Percentiles rank a stretch among this genome's conserved stretches.
Evolutionary conservation across 1,140 invertebrate species (phyloP).

Genomic region (Lordiphosa clarofinis): DNA sequence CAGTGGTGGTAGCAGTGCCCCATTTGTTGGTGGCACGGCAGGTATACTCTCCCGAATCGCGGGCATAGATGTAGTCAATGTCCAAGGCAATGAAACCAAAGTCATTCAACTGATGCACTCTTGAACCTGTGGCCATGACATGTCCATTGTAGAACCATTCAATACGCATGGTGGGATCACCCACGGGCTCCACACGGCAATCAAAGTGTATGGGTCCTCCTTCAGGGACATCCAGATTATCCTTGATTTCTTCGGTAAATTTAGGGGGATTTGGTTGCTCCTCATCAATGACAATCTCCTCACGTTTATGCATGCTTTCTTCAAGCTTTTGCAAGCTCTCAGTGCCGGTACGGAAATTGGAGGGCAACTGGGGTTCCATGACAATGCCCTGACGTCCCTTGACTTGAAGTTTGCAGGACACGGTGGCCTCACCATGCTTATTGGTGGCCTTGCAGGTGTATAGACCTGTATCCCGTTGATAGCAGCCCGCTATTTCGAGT

Average conservation of each 20-base stretch:
- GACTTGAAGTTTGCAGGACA: conserved; percentile 91
- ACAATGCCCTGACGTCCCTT: conserved; percentile 92
- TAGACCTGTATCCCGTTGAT: conserved; percentile 91
- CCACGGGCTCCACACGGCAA: conserved; percentile 92
- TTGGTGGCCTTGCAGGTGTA: conserved; percentile 96
- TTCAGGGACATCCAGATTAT: conserved; percentile 91
- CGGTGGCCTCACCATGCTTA: conserved; percentile 92
- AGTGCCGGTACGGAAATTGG: conserved; percentile 91
- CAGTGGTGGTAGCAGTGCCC: conserved; percentile 90
- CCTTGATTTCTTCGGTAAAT: conserved; percentile 92
- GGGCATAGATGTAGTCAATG: conserved; percentile 90
- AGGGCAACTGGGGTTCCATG: conserved; percentile 93
- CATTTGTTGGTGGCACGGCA: conserved; percentile 92
- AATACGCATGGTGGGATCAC: conserved; percentile 92
- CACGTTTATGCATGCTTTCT: conserved; percentile 91
- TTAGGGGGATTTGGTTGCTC: conserved; percentile 91
- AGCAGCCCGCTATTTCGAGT: conserved; percentile 92
- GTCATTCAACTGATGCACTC: conserved; percentile 94
- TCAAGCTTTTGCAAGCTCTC: conserved; percentile 94
- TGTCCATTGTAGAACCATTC: conserved; percentile 97
- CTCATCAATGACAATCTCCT: conserved; percentile 90
- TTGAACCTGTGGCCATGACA: conserved; percentile 92
- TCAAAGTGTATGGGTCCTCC: conserved; percentile 94
- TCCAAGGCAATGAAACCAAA: conserved; percentile 95
- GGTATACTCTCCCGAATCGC: conserved; percentile 92